Evolutionary conservation across 2,113 vertebrate species (phyloP).

Genomic region (Pelecanus crispus): DNA sequence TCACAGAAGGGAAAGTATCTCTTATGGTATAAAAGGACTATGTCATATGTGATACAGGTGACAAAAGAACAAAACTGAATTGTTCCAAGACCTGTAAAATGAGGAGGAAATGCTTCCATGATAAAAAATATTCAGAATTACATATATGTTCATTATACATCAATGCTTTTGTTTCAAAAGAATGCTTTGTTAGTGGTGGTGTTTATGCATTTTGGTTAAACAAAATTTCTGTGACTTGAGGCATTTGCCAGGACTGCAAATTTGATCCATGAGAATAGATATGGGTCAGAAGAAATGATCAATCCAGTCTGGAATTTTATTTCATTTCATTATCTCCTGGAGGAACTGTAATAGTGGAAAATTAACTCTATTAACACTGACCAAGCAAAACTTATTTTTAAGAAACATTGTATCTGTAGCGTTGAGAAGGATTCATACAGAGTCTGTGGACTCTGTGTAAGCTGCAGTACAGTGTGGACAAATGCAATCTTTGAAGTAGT

Average conservation of each 20-base stretch:
- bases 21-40: not conserved
- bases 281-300: not conserved
- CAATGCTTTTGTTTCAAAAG: not conserved
- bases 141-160: not conserved
- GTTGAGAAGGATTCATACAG: not conserved
- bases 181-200: not conserved
- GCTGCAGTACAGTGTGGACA: not conserved
- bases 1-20: not conserved
- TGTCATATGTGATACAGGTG: not conserved
- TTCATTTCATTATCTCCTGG: not conserved
- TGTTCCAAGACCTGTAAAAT: not conserved
- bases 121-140: not conserved
- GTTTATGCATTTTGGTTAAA: not conserved
- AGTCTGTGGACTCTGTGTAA: not conserved
- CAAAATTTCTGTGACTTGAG: not conserved
- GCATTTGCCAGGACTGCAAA: not conserved
- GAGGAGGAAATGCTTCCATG: not conserved
- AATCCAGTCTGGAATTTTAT: not conserved
- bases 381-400: not conserved
- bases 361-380: not conserved
- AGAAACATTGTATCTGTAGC: not conserved
- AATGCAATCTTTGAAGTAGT: not conserved
- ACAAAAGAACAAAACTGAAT: not conserved
- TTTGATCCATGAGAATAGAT: not conserved
- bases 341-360: not conserved